These are phyloP conservation scores for Aethes cnicana DNA, from an alignment of 2,888 invertebrate genomes.

Conservation along the genomic window DNA sequence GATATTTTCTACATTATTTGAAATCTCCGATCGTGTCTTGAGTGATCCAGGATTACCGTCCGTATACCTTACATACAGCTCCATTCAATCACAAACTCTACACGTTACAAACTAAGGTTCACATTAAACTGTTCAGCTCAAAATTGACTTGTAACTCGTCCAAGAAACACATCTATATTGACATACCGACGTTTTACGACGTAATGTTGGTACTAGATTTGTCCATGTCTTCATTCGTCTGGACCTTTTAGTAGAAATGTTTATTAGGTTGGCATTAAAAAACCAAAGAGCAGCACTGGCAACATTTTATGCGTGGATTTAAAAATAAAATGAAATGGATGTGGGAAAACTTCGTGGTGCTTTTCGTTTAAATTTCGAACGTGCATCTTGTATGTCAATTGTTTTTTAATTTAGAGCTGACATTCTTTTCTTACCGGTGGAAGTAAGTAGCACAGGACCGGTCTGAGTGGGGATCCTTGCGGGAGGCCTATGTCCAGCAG, in stretches of 20 bases:
- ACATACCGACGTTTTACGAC: conserved; percentile 46
- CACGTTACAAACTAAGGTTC: not conserved
- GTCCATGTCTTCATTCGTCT: conserved; percentile 31
- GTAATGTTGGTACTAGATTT: conserved; percentile 45
- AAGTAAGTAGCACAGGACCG: too few relatives aligned
- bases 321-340: not conserved
- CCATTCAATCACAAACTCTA: conserved; percentile 31
- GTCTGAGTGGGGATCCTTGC: too few relatives aligned
- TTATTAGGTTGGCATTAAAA: conserved; percentile 23
- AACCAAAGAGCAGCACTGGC: conserved; percentile 7
- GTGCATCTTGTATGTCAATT: too few relatives aligned
- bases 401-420: too few relatives aligned
- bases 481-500: too few relatives aligned
- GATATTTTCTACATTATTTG: conserved; percentile 45
- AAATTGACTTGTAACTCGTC: conserved; percentile 37
- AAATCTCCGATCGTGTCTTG: conserved; percentile 55
- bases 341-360: not conserved
- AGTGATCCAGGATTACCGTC: conserved; percentile 65
- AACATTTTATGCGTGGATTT: conserved; percentile 1
- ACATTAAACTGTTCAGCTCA: conserved; percentile 13
- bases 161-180: conserved; percentile 49
- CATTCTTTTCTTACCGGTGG: too few relatives aligned
- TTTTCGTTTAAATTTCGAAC: too few relatives aligned
- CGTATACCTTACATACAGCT: conserved; percentile 34
- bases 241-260: conserved; percentile 23